phyloP scores from a whole-genome alignment of 2,888 invertebrate genomes.

The Leptarthrus brevirostris region DNA sequence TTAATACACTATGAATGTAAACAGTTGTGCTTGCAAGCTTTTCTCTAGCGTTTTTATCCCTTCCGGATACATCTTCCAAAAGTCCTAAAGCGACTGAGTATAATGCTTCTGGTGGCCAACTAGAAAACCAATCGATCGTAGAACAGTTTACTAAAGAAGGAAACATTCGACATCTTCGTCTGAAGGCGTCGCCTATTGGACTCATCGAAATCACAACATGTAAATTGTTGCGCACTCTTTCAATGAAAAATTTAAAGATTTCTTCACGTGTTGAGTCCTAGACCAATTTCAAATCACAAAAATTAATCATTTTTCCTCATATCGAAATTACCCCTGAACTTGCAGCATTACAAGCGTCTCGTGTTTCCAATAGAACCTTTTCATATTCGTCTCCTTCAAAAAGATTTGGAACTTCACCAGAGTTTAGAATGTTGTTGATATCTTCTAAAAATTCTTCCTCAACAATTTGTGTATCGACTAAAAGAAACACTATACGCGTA shows the following conservation, averaged over 20 bases:
- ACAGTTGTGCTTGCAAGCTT: slow-evolving; percentile 76
- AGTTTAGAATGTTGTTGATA: slow-evolving; percentile 91
- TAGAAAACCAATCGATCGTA: slow-evolving; percentile 94
- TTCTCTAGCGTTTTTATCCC: slow-evolving; percentile 68
- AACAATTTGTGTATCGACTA: slow-evolving; percentile 91
- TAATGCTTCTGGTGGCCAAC: slow-evolving; percentile 90
- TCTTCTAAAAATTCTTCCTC: slow-evolving; percentile 92
- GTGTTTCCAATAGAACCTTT: slow-evolving; percentile 80
- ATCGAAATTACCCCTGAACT: slow-evolving; percentile 75
- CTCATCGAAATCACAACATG: slow-evolving; percentile 92
- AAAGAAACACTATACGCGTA: slow-evolving; percentile 84
- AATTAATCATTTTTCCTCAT: not conserved
- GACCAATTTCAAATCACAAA: slow-evolving; percentile 61
- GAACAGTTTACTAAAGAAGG: slow-evolving; percentile 94
- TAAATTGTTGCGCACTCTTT: slow-evolving; percentile 82
- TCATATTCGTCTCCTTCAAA: slow-evolving; percentile 89
- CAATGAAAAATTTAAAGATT: slow-evolving; percentile 87
- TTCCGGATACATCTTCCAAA: slow-evolving; percentile 71
- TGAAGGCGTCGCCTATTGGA: slow-evolving; percentile 89
- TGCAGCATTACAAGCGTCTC: slow-evolving; percentile 76
- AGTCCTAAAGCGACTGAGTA: slow-evolving; percentile 83
- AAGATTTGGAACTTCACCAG: slow-evolving; percentile 93
- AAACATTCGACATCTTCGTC: slow-evolving; percentile 91
- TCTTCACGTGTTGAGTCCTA: slow-evolving; percentile 78
- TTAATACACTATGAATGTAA: slow-evolving; percentile 74